These are phyloP conservation scores for Diplosoma virens DNA, from an alignment of 23 tunicate genomes.

Conservation along the genomic window DNA sequence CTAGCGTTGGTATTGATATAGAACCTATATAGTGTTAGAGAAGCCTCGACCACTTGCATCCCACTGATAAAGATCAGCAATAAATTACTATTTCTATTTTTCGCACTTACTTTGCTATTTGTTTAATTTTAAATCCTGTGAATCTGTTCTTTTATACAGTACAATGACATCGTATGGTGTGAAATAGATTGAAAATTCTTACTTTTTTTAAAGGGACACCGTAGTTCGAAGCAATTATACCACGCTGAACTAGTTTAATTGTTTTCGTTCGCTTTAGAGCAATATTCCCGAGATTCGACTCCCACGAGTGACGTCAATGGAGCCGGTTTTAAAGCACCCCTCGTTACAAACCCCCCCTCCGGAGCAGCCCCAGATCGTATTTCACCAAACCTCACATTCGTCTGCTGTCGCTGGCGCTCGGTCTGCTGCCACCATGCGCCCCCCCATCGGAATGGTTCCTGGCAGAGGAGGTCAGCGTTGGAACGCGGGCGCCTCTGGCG, in stretches of 20 bases:
- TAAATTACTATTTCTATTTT: constrained; percentile 14
- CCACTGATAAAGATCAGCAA: constrained; percentile 9
- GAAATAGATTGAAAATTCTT: constrained; percentile 7
- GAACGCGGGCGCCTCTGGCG: constrained; percentile 35
- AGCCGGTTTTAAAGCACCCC: constrained; percentile 37
- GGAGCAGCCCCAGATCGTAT: background rate
- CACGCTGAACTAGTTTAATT: constrained; percentile 28
- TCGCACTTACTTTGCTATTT: background rate
- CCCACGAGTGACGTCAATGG: constrained; percentile 59
- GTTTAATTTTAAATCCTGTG: background rate
- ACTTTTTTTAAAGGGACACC: constrained; percentile 26
- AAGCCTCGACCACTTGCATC: constrained; percentile 19
- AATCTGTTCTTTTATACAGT: background rate
- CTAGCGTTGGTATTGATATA: constrained; percentile 17
- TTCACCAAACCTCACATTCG: constrained; percentile 62
- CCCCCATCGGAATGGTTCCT: constrained; percentile 1
- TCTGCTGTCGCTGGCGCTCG: constrained; percentile 55
- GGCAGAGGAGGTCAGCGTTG: constrained; percentile 39
- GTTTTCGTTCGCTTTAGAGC: too few species aligned
- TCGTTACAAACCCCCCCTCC: constrained; percentile 41
- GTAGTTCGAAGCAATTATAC: constrained; percentile 7
- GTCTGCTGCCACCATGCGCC: constrained; percentile 38
- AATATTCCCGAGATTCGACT: constrained; percentile 88
- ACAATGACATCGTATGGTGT: constrained; percentile 5
- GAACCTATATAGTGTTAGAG: background rate